Evolutionary conservation across 1,140 invertebrate genomes (phyloP).

Genomic region (Monomorium pharaonis): DNA sequence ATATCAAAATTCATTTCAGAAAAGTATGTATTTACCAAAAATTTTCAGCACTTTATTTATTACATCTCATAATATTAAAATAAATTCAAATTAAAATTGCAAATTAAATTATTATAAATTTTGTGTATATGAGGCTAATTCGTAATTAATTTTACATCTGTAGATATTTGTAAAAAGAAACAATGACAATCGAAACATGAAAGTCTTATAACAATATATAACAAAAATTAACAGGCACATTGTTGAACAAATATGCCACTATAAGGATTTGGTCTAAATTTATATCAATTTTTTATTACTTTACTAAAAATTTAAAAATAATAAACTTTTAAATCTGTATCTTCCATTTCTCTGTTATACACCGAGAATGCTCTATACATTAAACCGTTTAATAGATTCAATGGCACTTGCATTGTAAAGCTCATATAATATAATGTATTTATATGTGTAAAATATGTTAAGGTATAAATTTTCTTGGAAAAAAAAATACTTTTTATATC

Average conservation of each 20-base stretch:
- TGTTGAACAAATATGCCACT: neutral
- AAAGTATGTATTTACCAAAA: neutral
- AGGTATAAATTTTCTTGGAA: neutral
- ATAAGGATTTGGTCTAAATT: neutral
- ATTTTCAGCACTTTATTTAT: neutral
- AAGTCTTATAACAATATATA: neutral
- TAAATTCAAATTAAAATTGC: neutral
- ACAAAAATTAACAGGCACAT: conserved; percentile 1
- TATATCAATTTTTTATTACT: conserved; percentile 1
- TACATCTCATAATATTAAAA: neutral
- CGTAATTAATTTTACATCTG: neutral
- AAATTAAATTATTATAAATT: neutral
- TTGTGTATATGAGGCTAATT: neutral
- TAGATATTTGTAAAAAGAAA: conserved; percentile 6
- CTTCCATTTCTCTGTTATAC: neutral
- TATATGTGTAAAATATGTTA: conserved; percentile 37
- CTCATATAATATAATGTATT: conserved; percentile 54
- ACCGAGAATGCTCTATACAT: neutral
- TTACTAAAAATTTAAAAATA: neutral
- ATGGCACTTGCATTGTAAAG: conserved; percentile 69
- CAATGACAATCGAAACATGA: neutral
- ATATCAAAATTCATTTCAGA: neutral
- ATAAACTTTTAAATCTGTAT: conserved; percentile 21
- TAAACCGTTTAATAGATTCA: conserved; percentile 45
- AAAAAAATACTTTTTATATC: neutral